Evolutionary conservation across 1,140 invertebrate species (phyloP).

Genomic region (Sarcophaga peregrina): DNA sequence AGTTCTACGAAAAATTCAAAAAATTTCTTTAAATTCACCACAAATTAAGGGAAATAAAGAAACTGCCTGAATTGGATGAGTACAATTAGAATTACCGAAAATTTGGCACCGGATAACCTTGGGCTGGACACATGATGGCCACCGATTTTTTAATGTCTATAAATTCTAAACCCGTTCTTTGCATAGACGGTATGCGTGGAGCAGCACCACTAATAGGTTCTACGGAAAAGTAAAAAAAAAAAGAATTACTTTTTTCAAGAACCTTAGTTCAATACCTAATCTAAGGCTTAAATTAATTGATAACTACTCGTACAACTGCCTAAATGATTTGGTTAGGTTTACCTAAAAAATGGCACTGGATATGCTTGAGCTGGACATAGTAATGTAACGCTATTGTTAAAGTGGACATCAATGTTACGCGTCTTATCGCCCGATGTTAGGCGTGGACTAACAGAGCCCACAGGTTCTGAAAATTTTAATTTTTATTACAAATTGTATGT

Average conservation of each 20-base stretch:
- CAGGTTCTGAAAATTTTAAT: conserved; percentile 70
- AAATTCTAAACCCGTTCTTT: conserved; percentile 50
- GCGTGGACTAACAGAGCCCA: conserved; percentile 76
- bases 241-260: too few relatives aligned
- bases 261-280: conserved; percentile 69
- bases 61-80: conserved; percentile 33
- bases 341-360: conserved; percentile 76
- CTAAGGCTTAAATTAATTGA: conserved; percentile 53
- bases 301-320: background rate
- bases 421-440: conserved; percentile 67
- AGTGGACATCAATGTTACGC: conserved; percentile 55
- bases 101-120: conserved; percentile 68
- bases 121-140: conserved; percentile 49
- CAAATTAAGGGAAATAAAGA: conserved; percentile 20
- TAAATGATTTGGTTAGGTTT: conserved; percentile 68
- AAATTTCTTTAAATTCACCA: background rate
- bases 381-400: conserved; percentile 64
- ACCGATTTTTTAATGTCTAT: conserved; percentile 57
- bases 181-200: conserved; percentile 67
- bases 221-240: conserved; percentile 50
- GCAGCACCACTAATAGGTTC: conserved; percentile 73
- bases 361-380: conserved; percentile 77
- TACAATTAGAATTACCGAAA: conserved; percentile 68
- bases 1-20: conserved; percentile 68
- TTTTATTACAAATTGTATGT: background rate